Evolutionary conservation across 1,140 invertebrate species (phyloP), one percentile per base, ranked within the genome.

Genomic region (Drosophila watanabei): DNA sequence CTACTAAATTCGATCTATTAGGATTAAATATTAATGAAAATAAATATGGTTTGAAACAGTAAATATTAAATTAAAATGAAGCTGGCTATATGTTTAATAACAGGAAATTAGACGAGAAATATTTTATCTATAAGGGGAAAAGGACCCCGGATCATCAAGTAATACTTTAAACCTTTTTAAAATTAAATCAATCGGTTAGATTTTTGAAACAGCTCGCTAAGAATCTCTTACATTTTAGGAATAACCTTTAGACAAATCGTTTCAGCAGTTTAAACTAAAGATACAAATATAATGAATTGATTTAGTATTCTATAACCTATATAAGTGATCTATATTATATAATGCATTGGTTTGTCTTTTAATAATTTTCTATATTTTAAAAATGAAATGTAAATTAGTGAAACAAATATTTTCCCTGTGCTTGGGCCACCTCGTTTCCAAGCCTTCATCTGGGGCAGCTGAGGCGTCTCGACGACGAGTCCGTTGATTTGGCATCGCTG

Each of bases 381-480:
- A 45, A 18, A 20, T 45, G 18, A 20, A 20, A 13, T 4, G 4
- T 3, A 13, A 18, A 43, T 18, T 18, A 3, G 0, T 4, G 13
- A 45, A 11, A 3, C 18, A 46, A 46, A 7, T 51, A 51, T 54
- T 30, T 30, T 70, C 13, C 16, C 20, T 52, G 46, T 71, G 58
- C 64, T 59, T 28, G 11, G 41, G 28, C 35, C 16, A 18, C 45
- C 51, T n/a, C 48, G 24, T 49, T 13, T 0, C 24, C 39, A 30
- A 45, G 8, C 43, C 46, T 59, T 30, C 48, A 65, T 60, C n/a
- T 51, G 69, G 30, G 48, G 32, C 71, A 52, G 71, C 77, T 72
- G 83, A 85, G 84, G 85, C 85, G 84, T 89, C 84, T 88, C 85
- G 71, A 82, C 83, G 83, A 79, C 49, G 64, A 63, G 76, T 71